These are phyloP conservation scores for Epicauta chinensis DNA, from an alignment of 1,140 invertebrate species.

Conservation along the genomic window DNA sequence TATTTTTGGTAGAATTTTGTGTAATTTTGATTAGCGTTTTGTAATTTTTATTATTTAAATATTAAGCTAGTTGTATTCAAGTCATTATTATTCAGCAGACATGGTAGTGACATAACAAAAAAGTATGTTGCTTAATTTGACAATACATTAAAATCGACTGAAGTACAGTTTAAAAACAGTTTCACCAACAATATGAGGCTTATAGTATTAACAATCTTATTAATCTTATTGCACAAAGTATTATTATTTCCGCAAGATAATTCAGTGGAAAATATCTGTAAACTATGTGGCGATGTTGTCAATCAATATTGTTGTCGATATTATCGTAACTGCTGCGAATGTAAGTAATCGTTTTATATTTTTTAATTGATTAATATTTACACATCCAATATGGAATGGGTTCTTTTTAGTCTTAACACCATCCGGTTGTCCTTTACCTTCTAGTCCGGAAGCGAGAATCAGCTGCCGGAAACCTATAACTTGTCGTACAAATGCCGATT, in stretches of 20 bases:
- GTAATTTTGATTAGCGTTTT: too few species aligned
- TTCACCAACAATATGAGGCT: too few species aligned
- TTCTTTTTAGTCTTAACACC: slow-evolving; percentile 20
- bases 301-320: slow-evolving; percentile 20
- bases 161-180: too few species aligned
- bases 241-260: slow-evolving; percentile 12
- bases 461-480: slow-evolving; percentile 7
- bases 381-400: neutral
- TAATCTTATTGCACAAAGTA: too few species aligned
- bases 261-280: slow-evolving; percentile 14
- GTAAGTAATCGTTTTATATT: slow-evolving; percentile 13
- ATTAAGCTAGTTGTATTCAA: too few species aligned
- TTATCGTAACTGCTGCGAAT: slow-evolving; percentile 20
- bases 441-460: slow-evolving; percentile 19
- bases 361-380: slow-evolving; percentile 1
- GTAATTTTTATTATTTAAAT: too few species aligned
- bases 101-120: too few species aligned
- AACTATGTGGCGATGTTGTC: slow-evolving; percentile 15
- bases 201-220: too few species aligned
- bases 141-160: too few species aligned
- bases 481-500: slow-evolving; percentile 13
- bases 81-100: too few species aligned
- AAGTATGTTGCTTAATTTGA: too few species aligned
- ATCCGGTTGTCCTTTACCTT: slow-evolving; percentile 20
- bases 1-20: too few species aligned